These are phyloP conservation scores for Blera fallax DNA, from an alignment of 2,888 invertebrate genomes.

Conservation along the genomic window DNA sequence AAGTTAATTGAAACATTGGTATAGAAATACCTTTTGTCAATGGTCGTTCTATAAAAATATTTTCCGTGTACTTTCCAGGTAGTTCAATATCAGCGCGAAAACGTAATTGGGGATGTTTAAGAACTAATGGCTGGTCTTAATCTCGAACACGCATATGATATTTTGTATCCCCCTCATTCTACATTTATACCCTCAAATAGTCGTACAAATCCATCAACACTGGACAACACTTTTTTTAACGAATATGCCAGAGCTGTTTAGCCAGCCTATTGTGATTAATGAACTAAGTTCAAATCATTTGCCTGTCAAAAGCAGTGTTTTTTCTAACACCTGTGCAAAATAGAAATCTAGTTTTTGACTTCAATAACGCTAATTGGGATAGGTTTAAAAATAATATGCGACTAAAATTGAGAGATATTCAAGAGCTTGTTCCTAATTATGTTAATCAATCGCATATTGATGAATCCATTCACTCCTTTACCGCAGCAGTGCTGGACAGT, in stretches of 20 bases:
- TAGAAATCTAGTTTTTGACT: not conserved
- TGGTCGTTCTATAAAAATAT: not conserved
- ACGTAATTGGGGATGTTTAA: not conserved
- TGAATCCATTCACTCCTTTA: not conserved
- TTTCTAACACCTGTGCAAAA: not conserved
- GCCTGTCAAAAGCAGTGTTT: not conserved
- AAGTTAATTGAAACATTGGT: not conserved
- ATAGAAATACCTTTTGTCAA: no score
- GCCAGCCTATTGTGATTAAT: not conserved
- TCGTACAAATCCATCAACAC: not conserved
- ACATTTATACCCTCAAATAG: not conserved
- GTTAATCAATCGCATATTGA: not conserved
- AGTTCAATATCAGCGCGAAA: no score
- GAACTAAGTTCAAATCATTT: constrained; percentile 1
- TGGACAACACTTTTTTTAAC: not conserved
- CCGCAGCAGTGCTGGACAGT: not conserved
- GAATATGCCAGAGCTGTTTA: not conserved
- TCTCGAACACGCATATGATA: not conserved
- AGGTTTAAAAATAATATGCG: not conserved
- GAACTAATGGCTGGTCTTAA: not conserved
- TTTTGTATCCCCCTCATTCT: not conserved
- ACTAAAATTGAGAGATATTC: not conserved
- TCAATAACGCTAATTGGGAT: not conserved
- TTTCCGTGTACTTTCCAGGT: no score
- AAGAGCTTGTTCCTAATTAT: not conserved